Conservation (phyloP, 2,797 vertebrate species). For the Peromyscus attwateri region DNA sequence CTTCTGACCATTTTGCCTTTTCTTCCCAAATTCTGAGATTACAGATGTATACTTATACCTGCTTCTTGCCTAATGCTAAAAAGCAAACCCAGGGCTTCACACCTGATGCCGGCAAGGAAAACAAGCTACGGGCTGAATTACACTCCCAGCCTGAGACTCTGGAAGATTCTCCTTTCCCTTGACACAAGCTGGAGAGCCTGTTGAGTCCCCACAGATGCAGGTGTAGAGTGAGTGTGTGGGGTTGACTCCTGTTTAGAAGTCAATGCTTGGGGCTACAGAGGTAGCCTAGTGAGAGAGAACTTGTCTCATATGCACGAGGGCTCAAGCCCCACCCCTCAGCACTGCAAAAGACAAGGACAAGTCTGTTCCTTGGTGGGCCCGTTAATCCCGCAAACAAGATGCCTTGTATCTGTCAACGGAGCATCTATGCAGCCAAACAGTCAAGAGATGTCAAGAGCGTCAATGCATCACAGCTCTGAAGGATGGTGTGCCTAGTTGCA, state of each 20-base stretch:
- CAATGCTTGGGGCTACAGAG: not conserved
- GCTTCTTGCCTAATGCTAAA: not conserved
- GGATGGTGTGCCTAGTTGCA: not conserved
- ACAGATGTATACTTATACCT: not conserved
- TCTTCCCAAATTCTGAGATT: not conserved
- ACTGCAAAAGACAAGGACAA: not conserved
- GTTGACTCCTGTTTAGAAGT: not conserved
- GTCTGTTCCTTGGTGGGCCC: not conserved
- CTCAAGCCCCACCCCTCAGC: not conserved
- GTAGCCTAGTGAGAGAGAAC: not conserved
- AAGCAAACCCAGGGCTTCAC: not conserved
- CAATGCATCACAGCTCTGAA: not conserved
- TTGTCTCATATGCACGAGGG: not conserved
- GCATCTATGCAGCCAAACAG: not conserved
- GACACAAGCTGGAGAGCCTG: not conserved
- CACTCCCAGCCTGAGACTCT: not conserved
- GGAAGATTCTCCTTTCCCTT: not conserved
- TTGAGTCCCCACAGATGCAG: conserved; percentile 17
- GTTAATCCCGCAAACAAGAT: conserved; percentile 39
- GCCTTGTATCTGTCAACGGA: not conserved
- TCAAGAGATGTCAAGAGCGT: not conserved
- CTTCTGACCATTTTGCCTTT: not conserved
- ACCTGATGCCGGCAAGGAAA: not conserved
- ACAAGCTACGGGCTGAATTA: not conserved
- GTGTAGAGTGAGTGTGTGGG: not conserved